A percentile compares a stretch with the other conserved stretches of the same genome.
Conservation (phyloP, 2,888 invertebrate species). For the Spodoptera littoralis region DNA sequence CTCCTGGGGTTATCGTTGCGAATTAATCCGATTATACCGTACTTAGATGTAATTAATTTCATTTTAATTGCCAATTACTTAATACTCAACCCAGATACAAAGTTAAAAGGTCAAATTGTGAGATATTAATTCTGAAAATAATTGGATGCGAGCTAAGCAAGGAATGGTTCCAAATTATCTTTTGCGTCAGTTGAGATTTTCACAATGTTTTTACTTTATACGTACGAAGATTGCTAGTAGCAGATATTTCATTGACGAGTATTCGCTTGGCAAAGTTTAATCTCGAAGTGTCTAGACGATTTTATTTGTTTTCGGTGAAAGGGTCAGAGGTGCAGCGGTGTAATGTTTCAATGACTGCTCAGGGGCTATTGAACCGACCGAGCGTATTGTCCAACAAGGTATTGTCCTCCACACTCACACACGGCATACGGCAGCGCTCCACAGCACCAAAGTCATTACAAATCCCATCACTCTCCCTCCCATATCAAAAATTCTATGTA, state of each 20-base stretch:
- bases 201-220: too few species aligned
- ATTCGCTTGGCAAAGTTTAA: slow-evolving; percentile 12
- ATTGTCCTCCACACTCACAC: slow-evolving; percentile 76
- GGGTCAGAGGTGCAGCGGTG: slow-evolving; percentile 41
- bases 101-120: background rate
- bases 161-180: too few species aligned
- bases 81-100: too few species aligned
- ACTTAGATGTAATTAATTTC: slow-evolving; percentile 23
- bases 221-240: too few species aligned
- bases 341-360: slow-evolving; percentile 56
- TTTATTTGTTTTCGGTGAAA: slow-evolving; percentile 24
- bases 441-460: slow-evolving; percentile 42
- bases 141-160: too few species aligned
- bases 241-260: slow-evolving; percentile 3
- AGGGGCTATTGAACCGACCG: slow-evolving; percentile 80
- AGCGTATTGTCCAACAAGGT: slow-evolving; percentile 57
- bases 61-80: slow-evolving; percentile 39
- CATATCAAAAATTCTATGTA: slow-evolving; percentile 36
- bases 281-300: slow-evolving; percentile 36
- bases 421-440: slow-evolving; percentile 47
- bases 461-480: slow-evolving; percentile 60
- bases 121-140: too few species aligned
- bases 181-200: too few species aligned
- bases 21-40: slow-evolving; percentile 29
- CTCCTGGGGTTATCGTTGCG: slow-evolving; percentile 20